Percentiles rank a stretch among this genome's conserved stretches.
Conservation (phyloP, 2,113 vertebrate species). For the Crypturellus undulatus region DNA sequence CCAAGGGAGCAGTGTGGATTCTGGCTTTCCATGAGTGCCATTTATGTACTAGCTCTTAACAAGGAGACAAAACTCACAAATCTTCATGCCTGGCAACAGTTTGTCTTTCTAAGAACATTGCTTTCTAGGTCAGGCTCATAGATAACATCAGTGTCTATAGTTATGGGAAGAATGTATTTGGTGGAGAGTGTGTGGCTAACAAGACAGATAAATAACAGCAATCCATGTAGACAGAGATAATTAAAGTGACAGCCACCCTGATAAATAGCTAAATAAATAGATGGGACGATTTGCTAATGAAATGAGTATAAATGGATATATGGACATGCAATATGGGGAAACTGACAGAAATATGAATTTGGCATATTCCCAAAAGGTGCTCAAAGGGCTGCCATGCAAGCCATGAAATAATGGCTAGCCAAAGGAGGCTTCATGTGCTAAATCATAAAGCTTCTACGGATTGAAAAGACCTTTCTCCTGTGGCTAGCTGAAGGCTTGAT, state of each 20-base stretch:
- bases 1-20: too few species aligned
- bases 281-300: background rate
- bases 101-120: conserved; percentile 11
- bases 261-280: conserved; percentile 33
- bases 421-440: background rate
- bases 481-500: background rate
- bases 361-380: background rate
- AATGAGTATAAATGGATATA: background rate
- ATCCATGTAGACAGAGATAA: background rate
- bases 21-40: background rate
- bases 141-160: background rate
- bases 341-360: conserved; percentile 44
- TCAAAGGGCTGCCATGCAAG: background rate
- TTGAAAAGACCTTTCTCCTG: background rate
- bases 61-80: background rate
- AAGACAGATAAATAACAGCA: conserved; percentile 48
- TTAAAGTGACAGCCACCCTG: conserved; percentile 39
- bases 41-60: fast-evolving
- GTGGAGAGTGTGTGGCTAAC: background rate
- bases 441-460: background rate
- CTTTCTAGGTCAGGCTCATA: background rate
- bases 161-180: background rate
- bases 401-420: background rate
- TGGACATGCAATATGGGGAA: background rate
- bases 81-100: background rate